A percentile compares a stretch with the other conserved stretches of the same genome.
These are phyloP conservation scores for Netelia melanura DNA, from an alignment of 2,888 invertebrate species.

Conservation along the genomic window DNA sequence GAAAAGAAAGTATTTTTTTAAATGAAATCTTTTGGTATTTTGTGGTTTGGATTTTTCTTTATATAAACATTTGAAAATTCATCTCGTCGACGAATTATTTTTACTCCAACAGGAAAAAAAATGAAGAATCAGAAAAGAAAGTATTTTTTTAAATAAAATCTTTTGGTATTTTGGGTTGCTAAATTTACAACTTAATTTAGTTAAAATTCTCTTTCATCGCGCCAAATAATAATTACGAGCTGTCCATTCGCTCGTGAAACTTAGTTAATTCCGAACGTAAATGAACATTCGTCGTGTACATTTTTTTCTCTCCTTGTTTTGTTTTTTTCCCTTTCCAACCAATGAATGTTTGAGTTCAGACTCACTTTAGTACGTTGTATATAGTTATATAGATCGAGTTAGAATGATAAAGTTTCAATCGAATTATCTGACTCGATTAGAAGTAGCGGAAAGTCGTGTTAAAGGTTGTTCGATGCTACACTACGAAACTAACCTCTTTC, in stretches of 20 bases:
- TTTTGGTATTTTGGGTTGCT: not conserved
- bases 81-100: too few species aligned
- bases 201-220: conserved; percentile 9
- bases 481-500: conserved; percentile 27
- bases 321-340: not conserved
- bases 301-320: not conserved
- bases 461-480: conserved; percentile 39
- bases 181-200: not conserved
- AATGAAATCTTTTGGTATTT: too few species aligned
- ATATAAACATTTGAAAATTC: too few species aligned
- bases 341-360: conserved; percentile 34
- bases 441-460: conserved; percentile 36
- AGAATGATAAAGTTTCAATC: conserved; percentile 64
- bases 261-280: conserved; percentile 39
- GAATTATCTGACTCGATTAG: conserved; percentile 64
- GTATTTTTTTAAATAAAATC: too few species aligned
- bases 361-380: conserved; percentile 23
- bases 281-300: conserved; percentile 9
- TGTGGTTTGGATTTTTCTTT: too few species aligned
- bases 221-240: conserved; percentile 14
- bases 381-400: conserved; percentile 31
- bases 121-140: too few species aligned
- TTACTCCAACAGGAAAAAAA: too few species aligned
- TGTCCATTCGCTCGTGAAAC: conserved; percentile 10
- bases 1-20: too few species aligned